These are phyloP conservation scores for Atopsyche davidsoni DNA, from an alignment of 1,140 invertebrate genomes.

Conservation along the genomic window DNA sequence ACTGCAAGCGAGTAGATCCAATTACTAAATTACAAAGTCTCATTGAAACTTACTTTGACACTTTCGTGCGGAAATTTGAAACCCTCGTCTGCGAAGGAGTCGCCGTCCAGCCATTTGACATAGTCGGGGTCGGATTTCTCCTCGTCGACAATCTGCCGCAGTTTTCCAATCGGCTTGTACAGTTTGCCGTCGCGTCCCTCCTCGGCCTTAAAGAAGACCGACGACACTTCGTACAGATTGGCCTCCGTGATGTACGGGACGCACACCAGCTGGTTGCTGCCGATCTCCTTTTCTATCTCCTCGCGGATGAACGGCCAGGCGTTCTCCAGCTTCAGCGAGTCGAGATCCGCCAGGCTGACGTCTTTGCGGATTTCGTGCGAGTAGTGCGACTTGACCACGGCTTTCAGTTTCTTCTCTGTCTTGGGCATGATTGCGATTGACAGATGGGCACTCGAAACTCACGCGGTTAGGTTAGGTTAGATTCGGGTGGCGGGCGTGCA, in stretches of 20 bases:
- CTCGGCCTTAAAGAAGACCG: conserved; percentile 43
- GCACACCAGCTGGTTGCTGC: conserved; percentile 43
- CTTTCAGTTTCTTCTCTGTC: conserved; percentile 38
- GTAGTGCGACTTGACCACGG: conserved; percentile 44
- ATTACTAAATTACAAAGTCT: neutral
- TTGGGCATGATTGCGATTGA: conserved; percentile 49
- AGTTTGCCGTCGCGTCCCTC: conserved; percentile 41
- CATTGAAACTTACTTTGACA: conserved; percentile 39
- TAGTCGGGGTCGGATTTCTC: conserved; percentile 40
- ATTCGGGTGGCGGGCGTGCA: neutral
- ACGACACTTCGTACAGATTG: conserved; percentile 43
- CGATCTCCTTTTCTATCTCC: conserved; percentile 48
- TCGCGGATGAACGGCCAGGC: conserved; percentile 49
- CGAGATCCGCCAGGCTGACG: conserved; percentile 41
- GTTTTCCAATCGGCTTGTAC: conserved; percentile 38
- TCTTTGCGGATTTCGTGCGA: conserved; percentile 47
- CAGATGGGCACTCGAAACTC: neutral
- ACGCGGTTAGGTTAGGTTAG: neutral
- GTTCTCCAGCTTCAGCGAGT: conserved; percentile 45
- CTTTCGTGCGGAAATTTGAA: conserved; percentile 49
- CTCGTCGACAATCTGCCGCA: conserved; percentile 41
- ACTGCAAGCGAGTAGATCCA: too few species aligned
- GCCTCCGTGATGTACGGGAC: conserved; percentile 48
- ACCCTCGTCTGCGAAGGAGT: conserved; percentile 38
- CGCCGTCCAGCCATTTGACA: conserved; percentile 39